Evolutionary conservation across 2,888 invertebrate species (phyloP).

Genomic region (Lithophane semibrunnea): DNA sequence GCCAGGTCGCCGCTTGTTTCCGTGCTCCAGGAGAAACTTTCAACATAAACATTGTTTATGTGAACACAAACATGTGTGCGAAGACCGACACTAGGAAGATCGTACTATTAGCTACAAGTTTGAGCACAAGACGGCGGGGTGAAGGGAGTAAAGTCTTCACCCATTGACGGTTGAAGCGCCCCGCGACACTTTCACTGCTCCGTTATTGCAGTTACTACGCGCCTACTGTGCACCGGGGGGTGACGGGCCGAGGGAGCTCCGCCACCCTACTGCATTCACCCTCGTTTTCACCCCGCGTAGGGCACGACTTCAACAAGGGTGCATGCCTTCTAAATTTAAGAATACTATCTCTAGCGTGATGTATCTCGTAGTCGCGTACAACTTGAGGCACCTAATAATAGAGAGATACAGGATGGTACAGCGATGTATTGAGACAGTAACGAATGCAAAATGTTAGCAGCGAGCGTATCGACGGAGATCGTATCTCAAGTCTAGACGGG

Average conservation of each 20-base stretch:
- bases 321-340: slow-evolving; percentile 83
- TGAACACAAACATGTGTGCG: slow-evolving; percentile 69
- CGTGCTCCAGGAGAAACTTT: slow-evolving; percentile 57
- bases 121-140: slow-evolving; percentile 88
- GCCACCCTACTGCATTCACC: slow-evolving; percentile 88
- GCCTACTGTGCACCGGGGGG: slow-evolving; percentile 86
- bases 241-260: slow-evolving; percentile 73
- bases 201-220: slow-evolving; percentile 90
- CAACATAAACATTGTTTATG: slow-evolving; percentile 59
- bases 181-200: slow-evolving; percentile 91
- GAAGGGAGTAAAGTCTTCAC: slow-evolving; percentile 89
- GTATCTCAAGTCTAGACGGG: slow-evolving; percentile 85
- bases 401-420: slow-evolving; percentile 43
- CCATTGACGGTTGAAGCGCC: slow-evolving; percentile 90
- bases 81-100: slow-evolving; percentile 75
- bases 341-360: slow-evolving; percentile 73
- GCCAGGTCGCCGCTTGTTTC: slow-evolving; percentile 43
- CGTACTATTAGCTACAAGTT: slow-evolving; percentile 88
- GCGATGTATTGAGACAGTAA: slow-evolving; percentile 67
- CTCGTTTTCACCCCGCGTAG: slow-evolving; percentile 80
- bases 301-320: slow-evolving; percentile 83
- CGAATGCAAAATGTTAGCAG: slow-evolving; percentile 76
- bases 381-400: slow-evolving; percentile 47
- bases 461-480: slow-evolving; percentile 79
- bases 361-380: slow-evolving; percentile 66